Conservation (phyloP, 2,888 invertebrate species). For the Melikaiella ostensackeni region DNA sequence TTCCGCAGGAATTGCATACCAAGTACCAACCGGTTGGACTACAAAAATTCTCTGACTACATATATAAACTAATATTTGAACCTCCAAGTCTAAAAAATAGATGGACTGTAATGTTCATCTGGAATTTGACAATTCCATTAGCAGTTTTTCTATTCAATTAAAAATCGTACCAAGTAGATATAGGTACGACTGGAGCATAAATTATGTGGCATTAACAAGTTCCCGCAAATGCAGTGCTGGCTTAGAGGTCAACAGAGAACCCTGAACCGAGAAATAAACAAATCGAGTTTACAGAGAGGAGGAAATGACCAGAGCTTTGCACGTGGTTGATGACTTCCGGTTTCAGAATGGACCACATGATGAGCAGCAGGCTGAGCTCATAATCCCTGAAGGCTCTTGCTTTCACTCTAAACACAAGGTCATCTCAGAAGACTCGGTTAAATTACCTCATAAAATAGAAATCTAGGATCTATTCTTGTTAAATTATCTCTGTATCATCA, state of each 20-base stretch:
- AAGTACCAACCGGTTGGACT: too few species aligned
- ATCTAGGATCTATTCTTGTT: not conserved
- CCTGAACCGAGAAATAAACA: conserved; percentile 11
- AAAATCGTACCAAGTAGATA: not conserved
- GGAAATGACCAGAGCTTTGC: conserved; percentile 16
- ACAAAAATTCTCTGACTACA: too few species aligned
- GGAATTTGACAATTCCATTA: too few species aligned
- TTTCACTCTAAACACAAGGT: conserved; percentile 2
- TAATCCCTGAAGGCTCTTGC: conserved; percentile 6
- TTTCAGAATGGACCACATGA: not conserved
- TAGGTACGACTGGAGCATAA: not conserved
- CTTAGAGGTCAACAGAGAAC: not conserved
- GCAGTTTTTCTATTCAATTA: not conserved
- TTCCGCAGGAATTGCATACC: too few species aligned
- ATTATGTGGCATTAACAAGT: not conserved
- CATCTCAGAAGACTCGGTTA: not conserved
- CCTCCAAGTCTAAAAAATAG: too few species aligned
- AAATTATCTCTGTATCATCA: not conserved
- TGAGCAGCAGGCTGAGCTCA: not conserved
- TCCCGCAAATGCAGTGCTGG: not conserved
- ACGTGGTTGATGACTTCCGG: conserved; percentile 31
- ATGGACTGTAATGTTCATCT: too few species aligned
- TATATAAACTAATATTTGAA: too few species aligned
- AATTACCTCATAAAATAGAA: not conserved
- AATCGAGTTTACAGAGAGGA: conserved; percentile 6